Base-by-base conservation (phyloP, 1,140 invertebrate genomes). In the Heliconius hewitsoni region DNA sequence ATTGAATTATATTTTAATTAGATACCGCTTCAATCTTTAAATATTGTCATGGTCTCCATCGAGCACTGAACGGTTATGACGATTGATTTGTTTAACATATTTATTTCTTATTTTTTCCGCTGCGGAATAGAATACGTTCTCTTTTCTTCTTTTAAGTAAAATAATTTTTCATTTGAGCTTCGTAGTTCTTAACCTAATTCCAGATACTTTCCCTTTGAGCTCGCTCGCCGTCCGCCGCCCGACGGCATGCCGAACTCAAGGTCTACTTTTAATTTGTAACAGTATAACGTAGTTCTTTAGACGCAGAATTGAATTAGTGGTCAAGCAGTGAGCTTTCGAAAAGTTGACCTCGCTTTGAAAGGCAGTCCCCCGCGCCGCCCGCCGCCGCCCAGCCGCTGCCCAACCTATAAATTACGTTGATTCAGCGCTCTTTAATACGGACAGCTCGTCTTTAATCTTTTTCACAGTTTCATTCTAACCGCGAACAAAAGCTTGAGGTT, bases 291-390 rank as follows among this genome's bases (percentile, higher is more conserved):
- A 71, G 66, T 46, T 77, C 42, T 77, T 50, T 52, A 5, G 19
- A 50, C 9, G 18, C 18, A 16, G 50, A 77, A 71, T 77, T 71
- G 42, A 77, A 71, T 77, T 34, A 77, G 60, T 11, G 75, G 75
- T 77, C 75, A 77, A 77, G 75, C 75, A 46, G 42, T 66, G 57
- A 77, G 42, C 60, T 77, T 70, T 39, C 60, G 75, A 50, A 42
- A 50, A 76, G 75, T 76, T 76, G 30, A 50, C 46, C 75, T 77
- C 75, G 42, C 75, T 71, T 60, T 75, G 60, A 71, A 76, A 70
- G 57, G 27, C n/a, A 60, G n/a, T 60, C 55, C 55, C n/a, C n/a
- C n/a, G n/a, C 73, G 1, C 3, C 46, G 34, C 16, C 55, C 34
- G 5, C 13, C 42, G 18, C 8, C 34, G 34, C 23, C 52, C 4